Evolutionary conservation across 2,113 vertebrate species (phyloP).

Genomic region (Neolamprologus modestus): DNA sequence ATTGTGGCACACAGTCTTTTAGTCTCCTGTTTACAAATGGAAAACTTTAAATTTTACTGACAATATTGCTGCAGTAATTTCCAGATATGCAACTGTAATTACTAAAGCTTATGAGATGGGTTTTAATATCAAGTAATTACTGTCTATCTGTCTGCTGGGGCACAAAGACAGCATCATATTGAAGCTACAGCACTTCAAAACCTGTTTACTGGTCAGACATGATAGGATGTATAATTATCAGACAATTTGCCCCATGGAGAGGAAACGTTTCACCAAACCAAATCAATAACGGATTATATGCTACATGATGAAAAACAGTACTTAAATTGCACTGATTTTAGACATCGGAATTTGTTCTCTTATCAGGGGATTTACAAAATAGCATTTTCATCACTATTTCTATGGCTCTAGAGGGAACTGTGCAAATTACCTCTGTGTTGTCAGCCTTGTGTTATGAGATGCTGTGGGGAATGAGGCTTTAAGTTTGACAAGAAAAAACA

Average conservation of each 20-base stretch:
- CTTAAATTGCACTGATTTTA: conserved; percentile 10
- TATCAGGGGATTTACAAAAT: conserved; percentile 1
- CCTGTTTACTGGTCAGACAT: conserved; percentile 38
- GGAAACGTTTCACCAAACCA: conserved; percentile 9
- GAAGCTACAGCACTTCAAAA: conserved; percentile 17
- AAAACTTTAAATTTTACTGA: not conserved
- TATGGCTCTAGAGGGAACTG: not conserved
- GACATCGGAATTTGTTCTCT: conserved; percentile 6
- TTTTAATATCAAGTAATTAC: conserved; percentile 48
- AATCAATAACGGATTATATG: conserved; percentile 25
- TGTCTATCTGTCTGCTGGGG: conserved; percentile 32
- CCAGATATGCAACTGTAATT: conserved; percentile 21
- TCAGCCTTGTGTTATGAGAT: not conserved
- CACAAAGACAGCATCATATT: not conserved
- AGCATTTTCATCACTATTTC: not conserved
- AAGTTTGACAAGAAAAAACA: not conserved
- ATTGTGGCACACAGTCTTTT: not conserved
- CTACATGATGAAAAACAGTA: not conserved
- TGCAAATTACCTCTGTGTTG: conserved; percentile 1
- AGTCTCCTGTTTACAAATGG: not conserved
- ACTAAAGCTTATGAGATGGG: conserved; percentile 4
- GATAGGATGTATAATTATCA: conserved; percentile 30
- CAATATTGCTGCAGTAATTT: not conserved
- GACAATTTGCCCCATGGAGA: conserved; percentile 3
- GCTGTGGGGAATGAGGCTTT: not conserved